Evolutionary conservation across 2,113 vertebrate genomes (phyloP).

Genomic region (Andinoacara biseriatus): DNA sequence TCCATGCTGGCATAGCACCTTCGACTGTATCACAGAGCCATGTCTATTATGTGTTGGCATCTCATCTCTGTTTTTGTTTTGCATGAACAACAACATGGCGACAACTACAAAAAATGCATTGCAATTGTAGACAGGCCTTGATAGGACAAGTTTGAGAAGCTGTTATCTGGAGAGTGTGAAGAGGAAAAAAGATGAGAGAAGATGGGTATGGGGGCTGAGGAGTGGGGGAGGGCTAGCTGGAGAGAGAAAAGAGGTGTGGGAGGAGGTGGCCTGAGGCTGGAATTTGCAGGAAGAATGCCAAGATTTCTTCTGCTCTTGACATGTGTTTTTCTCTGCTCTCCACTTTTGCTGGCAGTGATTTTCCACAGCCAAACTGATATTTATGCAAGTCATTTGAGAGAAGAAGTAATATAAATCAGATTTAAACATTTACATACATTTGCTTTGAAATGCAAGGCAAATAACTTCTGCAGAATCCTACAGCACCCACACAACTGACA

Average conservation of each 20-base stretch:
- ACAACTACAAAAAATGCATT: too few species aligned
- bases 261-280: conserved; percentile 32
- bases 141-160: not conserved
- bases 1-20: too few species aligned
- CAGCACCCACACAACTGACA: conserved; percentile 6
- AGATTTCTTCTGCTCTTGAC: conserved; percentile 13
- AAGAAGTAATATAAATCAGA: conserved; percentile 11
- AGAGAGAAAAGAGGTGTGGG: conserved; percentile 36
- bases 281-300: conserved; percentile 30
- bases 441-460: conserved; percentile 20
- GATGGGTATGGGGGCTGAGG: not conserved
- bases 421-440: conserved; percentile 42
- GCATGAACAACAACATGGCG: too few species aligned
- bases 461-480: conserved; percentile 11
- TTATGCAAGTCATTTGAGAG: conserved; percentile 18
- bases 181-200: not conserved
- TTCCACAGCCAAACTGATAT: not conserved
- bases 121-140: not conserved
- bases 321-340: conserved; percentile 11
- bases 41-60: too few species aligned
- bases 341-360: conserved; percentile 9
- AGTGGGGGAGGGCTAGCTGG: not conserved
- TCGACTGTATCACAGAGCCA: too few species aligned
- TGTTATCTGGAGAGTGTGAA: not conserved
- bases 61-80: too few species aligned